Percentiles rank a stretch among this genome's conserved stretches.
Evolutionary conservation across 2,797 vertebrate genomes (phyloP).

Genomic region (Gymnopithys bicolor): DNA sequence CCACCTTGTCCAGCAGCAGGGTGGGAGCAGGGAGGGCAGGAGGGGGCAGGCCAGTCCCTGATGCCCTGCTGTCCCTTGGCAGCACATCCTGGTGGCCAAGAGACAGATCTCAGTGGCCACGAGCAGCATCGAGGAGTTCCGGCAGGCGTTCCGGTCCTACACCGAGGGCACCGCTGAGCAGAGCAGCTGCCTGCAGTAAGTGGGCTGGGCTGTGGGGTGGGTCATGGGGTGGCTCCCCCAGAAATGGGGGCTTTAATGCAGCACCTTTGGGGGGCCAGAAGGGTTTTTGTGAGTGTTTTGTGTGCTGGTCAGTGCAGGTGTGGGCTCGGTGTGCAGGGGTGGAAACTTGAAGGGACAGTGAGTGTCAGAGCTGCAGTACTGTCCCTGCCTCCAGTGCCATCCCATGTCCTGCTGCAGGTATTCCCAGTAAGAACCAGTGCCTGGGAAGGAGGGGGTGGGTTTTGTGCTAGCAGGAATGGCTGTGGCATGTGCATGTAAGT

Average conservation of each 20-base stretch:
- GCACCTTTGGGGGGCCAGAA: no score
- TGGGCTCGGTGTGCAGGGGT: accelerated
- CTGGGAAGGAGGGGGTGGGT: neutral
- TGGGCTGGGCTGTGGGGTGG: neutral
- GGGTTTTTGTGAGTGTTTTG: neutral
- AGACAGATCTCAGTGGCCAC: slow-evolving; percentile 88
- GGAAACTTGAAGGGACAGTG: neutral
- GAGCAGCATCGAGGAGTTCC: slow-evolving; percentile 84
- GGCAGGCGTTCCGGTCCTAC: slow-evolving; percentile 86
- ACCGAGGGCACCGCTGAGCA: slow-evolving; percentile 84
- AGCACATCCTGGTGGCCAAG: slow-evolving; percentile 96
- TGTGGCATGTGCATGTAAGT: accelerated
- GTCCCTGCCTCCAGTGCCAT: neutral
- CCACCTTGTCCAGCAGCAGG: neutral
- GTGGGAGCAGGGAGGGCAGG: neutral
- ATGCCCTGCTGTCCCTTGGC: neutral
- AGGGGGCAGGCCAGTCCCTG: neutral
- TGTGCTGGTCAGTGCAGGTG: neutral
- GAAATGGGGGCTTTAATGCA: neutral
- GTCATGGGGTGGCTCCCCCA: neutral
- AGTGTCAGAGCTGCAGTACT: neutral
- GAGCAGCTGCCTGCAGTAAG: slow-evolving; percentile 92
- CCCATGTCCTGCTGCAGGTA: neutral
- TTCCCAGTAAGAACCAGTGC: neutral
- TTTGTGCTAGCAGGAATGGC: neutral